Base-by-base conservation (phyloP, 2,888 invertebrate genomes). In the Cryptocephalus moraei region DNA sequence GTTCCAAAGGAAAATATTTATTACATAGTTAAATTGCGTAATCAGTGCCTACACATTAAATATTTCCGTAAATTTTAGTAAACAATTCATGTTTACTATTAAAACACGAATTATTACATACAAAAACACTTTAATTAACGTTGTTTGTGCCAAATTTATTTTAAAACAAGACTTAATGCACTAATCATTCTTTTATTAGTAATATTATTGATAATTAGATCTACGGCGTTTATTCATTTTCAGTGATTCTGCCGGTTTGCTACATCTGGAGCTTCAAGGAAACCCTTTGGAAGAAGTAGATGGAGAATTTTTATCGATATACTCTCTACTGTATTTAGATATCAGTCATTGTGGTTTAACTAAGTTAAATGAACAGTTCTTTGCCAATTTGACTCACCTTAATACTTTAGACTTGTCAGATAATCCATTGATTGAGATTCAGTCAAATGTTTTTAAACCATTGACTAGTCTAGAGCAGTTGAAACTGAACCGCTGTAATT, bases 371-470 rank as follows among this genome's bases (percentile, higher is more conserved):
- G 65, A 74, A 6, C 74, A 76, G 47, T 85, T 84, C 64, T 84
- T 84, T 65, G 73, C 77, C 53, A 82, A 83, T 58, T 74, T 81
- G 39, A 80, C 82, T 1, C 75, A 82, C 9, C 67, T 84, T 13
- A 80, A 78, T 50, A 80, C 77, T n/a, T 67, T 84, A n/a, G 83
- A 84, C 62, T 68, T 85, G 9, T 84, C 84, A 4, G 73, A 78
- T 49, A 85, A 85, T 65, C 82, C 84, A 3, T 69, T 85, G 1
- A 69, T 71, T 48, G 67, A 65, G 8, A 70, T 84, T 41, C 75
- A 78, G 40, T 70, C 75, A 1, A 78, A 76, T 31, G 73, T 79
- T 1, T 81, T 84, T 57, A 78, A 80, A 56, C 76, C 79, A 11
- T 68, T 84, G 36, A 75, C 75, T n/a, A 80, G 79, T 59, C 68